A percentile compares a stretch with the other conserved stretches of the same genome.
These are phyloP conservation scores for Aurelia aurita DNA, from an alignment of 30 jellyfish, hydroid and myxozoan species.

Conservation along the genomic window DNA sequence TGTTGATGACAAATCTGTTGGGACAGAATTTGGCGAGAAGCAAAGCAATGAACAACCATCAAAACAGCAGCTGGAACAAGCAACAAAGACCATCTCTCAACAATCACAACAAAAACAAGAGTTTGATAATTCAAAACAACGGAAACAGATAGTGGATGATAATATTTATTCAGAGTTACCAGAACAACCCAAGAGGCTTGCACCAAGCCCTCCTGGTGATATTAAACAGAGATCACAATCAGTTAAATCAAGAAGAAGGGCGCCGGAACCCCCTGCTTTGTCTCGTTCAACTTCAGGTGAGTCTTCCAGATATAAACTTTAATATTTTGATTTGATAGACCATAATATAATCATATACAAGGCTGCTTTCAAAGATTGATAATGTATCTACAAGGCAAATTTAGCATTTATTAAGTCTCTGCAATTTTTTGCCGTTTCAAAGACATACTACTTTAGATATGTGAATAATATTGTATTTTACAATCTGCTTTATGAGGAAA, in stretches of 20 bases:
- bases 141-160: conserved; percentile 10
- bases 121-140: neutral
- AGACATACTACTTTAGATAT: too few relatives aligned
- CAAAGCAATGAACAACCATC: neutral
- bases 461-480: too few relatives aligned
- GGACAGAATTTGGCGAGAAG: conserved; percentile 8
- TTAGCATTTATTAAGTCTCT: too few relatives aligned
- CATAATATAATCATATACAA: too few relatives aligned
- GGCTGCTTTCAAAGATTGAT: too few relatives aligned
- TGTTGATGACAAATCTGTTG: conserved; percentile 59
- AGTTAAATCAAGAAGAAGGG: conserved; percentile 20
- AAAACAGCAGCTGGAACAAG: neutral
- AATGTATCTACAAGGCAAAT: too few relatives aligned
- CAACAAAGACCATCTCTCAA: neutral
- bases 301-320: neutral
- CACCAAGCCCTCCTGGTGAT: conserved; percentile 69
- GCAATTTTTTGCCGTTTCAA: too few relatives aligned
- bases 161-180: conserved; percentile 67
- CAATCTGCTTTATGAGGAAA: too few relatives aligned
- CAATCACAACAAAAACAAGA: neutral
- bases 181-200: conserved; percentile 85
- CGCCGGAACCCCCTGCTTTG: conserved; percentile 63
- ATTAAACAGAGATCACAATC: conserved; percentile 9
- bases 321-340: too few relatives aligned
- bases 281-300: conserved; percentile 40